These are phyloP conservation scores for Cephalotes varians DNA, from an alignment of 2,888 invertebrate species.

Conservation along the genomic window DNA sequence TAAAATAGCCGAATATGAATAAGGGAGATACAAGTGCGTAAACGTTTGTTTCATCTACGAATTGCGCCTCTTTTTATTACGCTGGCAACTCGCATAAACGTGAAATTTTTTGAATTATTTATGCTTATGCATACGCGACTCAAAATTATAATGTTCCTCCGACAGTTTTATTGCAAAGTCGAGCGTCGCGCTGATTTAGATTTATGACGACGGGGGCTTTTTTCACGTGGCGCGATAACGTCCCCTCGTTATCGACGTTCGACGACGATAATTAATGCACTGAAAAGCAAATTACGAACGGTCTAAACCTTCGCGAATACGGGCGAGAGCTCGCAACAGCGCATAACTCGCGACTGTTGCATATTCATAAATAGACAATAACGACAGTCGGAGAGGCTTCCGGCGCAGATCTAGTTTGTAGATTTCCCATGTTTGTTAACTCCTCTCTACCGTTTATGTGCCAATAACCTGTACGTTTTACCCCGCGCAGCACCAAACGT, in stretches of 20 bases:
- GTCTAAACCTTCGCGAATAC: constrained; percentile 40
- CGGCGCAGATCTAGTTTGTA: constrained; percentile 70
- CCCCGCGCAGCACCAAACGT: constrained; percentile 29
- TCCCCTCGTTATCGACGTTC: constrained; percentile 40
- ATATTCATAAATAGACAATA: constrained; percentile 75
- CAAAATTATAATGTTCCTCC: constrained; percentile 1
- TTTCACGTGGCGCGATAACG: constrained; percentile 5
- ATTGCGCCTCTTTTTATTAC: constrained; percentile 9
- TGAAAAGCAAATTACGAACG: constrained; percentile 45
- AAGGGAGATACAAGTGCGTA: not conserved
- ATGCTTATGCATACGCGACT: constrained; percentile 23
- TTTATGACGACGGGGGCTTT: constrained; percentile 31
- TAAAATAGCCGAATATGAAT: not conserved
- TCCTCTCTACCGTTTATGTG: constrained; percentile 63
- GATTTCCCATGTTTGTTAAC: constrained; percentile 73
- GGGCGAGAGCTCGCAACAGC: constrained; percentile 21
- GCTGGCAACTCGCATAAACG: not conserved
- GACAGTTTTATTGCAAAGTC: constrained; percentile 26
- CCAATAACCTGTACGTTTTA: constrained; percentile 50
- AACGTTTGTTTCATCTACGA: not conserved
- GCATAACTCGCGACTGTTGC: constrained; percentile 65
- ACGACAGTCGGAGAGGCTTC: constrained; percentile 69
- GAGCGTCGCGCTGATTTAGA: constrained; percentile 37
- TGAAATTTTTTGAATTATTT: constrained; percentile 27
- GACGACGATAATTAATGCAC: constrained; percentile 44